Base-by-base conservation (phyloP, 1,140 invertebrate genomes). In the Chlorops oryzae region DNA sequence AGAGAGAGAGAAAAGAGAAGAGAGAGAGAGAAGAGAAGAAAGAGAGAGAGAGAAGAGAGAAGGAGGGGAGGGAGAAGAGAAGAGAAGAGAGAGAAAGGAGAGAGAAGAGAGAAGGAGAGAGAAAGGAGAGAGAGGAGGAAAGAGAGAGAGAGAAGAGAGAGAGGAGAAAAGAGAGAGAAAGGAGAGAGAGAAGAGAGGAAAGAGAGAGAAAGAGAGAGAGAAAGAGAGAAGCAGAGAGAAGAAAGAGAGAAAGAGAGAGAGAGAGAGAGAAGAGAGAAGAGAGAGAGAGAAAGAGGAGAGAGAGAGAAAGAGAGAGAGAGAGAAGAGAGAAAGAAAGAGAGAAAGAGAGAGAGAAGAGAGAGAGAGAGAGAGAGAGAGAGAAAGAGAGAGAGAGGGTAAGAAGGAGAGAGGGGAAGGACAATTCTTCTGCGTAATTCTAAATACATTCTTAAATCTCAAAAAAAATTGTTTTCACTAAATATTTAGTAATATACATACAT, bases 141-240 rank as follows among this genome's bases (percentile, higher is more conserved):
- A 24, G 22, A 34, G 46, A 25, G 28, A 42, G 15, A 20, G n/a
- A 34, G 48, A 45, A 20, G 28, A 35, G 46, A 12, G 13, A 47
- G 18, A 20, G 48, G 12, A 20, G 9, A 27, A 17, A 46, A 35
- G 46, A 32, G 9, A 32, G 28, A 32, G 28, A 32, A 32, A 32
- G 28, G 15, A 32, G 28, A 9, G 15, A 15, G 15, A 32, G 28
- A 32, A 10, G 15, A 32, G 9, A 32, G 9, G 15, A 32, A 32
- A 32, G 9, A 32, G 28, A 15, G 15, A 32, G 28, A 32, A 10
- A 9, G 15, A 32, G 28, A 32, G 28, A 32, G 9, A 15, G 15
- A 32, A 32, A 32, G 9, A 32, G 28, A 9, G 9, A 15, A 32
- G 9, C 9, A 32, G 15, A 32, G 28, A 32, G 28, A 9, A 9